These are phyloP conservation scores for Sebastolobus altivelis DNA, from an alignment of 2,797 vertebrate genomes.

Conservation along the genomic window DNA sequence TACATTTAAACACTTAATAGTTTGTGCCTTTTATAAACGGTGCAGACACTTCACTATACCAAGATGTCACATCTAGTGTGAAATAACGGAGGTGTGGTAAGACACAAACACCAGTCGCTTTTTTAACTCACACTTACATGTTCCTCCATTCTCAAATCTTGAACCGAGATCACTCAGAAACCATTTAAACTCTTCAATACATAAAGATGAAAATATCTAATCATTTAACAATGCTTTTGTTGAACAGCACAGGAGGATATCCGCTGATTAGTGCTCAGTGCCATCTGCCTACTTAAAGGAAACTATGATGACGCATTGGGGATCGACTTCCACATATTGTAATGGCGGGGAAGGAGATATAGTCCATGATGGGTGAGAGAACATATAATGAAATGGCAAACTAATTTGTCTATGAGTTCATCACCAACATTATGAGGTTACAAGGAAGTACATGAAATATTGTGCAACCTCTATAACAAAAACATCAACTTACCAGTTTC, in stretches of 20 bases:
- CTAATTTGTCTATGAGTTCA: slow-evolving; percentile 13
- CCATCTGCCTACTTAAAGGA: neutral
- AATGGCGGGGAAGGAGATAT: neutral
- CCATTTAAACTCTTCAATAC: neutral
- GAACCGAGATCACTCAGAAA: neutral
- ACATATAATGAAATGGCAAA: slow-evolving; percentile 46
- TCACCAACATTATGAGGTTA: slow-evolving; percentile 25
- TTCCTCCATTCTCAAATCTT: neutral
- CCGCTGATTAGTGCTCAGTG: neutral
- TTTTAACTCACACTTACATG: neutral
- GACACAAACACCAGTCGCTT: neutral
- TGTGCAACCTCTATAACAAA: slow-evolving; percentile 14
- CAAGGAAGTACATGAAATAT: slow-evolving; percentile 7
- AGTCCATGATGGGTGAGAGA: slow-evolving; percentile 29
- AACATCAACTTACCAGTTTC: slow-evolving; percentile 53
- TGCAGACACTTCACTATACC: neutral
- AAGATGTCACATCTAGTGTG: neutral
- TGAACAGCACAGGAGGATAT: neutral
- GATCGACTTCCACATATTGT: neutral
- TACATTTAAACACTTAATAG: neutral
- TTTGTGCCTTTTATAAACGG: neutral
- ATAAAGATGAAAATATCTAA: neutral
- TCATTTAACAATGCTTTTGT: neutral
- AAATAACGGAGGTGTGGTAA: neutral
- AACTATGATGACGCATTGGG: neutral